A percentile compares a stretch with the other conserved stretches of the same genome.
These are phyloP conservation scores for Muraenolepis orangiensis DNA, from an alignment of 2,797 vertebrate genomes.

Conservation along the genomic window DNA sequence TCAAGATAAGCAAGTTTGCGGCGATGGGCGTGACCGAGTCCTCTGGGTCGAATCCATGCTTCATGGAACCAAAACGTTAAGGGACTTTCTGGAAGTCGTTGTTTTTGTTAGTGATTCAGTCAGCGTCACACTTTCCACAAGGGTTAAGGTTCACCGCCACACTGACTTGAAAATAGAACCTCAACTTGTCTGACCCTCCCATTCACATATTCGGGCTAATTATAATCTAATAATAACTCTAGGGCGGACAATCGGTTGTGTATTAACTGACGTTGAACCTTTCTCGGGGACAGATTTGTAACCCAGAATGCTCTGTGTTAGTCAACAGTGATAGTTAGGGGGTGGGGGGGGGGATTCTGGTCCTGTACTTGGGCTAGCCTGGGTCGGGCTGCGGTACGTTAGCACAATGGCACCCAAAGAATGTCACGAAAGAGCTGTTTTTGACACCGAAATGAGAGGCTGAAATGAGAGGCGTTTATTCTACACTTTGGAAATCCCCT, in stretches of 20 bases:
- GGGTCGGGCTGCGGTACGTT: neutral
- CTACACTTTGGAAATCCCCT: neutral
- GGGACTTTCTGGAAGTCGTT: neutral
- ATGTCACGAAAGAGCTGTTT: neutral
- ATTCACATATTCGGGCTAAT: neutral
- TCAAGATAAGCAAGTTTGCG: slow-evolving; percentile 57
- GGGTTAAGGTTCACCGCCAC: neutral
- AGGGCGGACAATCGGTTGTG: neutral
- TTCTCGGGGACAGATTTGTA: neutral
- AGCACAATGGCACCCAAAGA: neutral
- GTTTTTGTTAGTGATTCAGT: neutral
- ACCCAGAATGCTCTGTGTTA: neutral
- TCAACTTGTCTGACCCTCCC: neutral
- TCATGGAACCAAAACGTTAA: neutral
- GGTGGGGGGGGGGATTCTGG: neutral
- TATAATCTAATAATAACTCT: neutral
- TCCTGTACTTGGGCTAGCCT: neutral
- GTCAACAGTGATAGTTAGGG: neutral
- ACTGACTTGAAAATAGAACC: neutral
- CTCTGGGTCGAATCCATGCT: neutral
- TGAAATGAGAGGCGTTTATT: neutral
- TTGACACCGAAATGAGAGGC: neutral
- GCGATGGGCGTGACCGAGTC: slow-evolving; percentile 45
- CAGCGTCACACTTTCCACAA: neutral
- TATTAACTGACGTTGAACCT: neutral